phyloP scores from a whole-genome alignment of 2,797 vertebrate species.

The Coranthus polyacanthus region DNA sequence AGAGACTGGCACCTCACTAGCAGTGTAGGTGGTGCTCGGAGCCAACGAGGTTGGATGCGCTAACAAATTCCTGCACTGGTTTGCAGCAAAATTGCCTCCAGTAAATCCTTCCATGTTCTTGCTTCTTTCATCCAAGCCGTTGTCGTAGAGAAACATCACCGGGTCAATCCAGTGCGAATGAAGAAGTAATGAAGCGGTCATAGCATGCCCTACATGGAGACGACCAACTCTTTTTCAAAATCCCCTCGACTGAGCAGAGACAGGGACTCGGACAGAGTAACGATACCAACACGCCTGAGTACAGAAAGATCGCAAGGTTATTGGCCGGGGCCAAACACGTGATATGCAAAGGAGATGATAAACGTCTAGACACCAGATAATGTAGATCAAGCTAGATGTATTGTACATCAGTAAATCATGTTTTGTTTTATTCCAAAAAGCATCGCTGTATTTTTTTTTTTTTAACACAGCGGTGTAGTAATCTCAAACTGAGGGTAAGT shows the following conservation, averaged over 20 bases:
- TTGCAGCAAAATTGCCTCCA: constrained; percentile 94
- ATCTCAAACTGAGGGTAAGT: neutral
- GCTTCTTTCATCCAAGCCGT: constrained; percentile 94
- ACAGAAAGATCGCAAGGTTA: constrained; percentile 87
- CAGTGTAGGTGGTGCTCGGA: constrained; percentile 90
- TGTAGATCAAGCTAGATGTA: constrained; percentile 68
- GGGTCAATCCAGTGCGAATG: constrained; percentile 99
- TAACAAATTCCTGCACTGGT: constrained; percentile 97
- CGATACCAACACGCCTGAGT: constrained; percentile 90
- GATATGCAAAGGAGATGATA: constrained; percentile 95
- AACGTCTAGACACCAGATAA: constrained; percentile 88
- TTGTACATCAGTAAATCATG: neutral
- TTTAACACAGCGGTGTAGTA: neutral
- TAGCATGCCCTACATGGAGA: constrained; percentile 97
- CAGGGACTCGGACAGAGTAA: constrained; percentile 88
- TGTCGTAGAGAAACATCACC: constrained; percentile 99
- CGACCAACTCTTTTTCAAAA: constrained; percentile 88
- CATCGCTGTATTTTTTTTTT: neutral
- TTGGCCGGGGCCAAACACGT: constrained; percentile 91
- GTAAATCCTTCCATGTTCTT: constrained; percentile 96
- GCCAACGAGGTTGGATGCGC: constrained; percentile 95
- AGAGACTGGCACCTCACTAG: constrained; percentile 91
- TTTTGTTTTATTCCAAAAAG: constrained; percentile 8
- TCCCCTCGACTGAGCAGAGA: constrained; percentile 90
- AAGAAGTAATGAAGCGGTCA: constrained; percentile 99